Base-by-base conservation (phyloP, 2,797 vertebrate genomes). In the Arrhamphus sclerolepis region DNA sequence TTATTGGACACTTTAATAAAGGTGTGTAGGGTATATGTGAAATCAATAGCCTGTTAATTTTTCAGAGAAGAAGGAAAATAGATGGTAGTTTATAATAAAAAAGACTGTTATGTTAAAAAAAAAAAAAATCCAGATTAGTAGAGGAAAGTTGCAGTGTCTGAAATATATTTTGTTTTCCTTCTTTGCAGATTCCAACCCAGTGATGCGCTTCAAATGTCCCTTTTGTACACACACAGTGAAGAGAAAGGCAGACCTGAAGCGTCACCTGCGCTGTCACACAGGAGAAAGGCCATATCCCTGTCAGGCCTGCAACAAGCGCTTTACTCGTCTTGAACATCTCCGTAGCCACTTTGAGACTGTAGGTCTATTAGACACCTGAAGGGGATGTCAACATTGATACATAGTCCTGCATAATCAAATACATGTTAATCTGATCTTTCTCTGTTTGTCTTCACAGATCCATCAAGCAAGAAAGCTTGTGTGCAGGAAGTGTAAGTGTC, bases 171-270 rank as follows among this genome's bases (percentile, higher is more conserved):
- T 20, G 63, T 62, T 43, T 18, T 73, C 13, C 9, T 3, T 14
- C 14, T 73, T 76, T 62, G 50, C 92, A 99, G 97, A 97, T 72
- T 91, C 94, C 38, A 92, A 95, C 75, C 91, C 96, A 44, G 90
- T 94, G 46, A 95, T 98, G 94, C 93, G 95, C 57, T 99, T 98
- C 90, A 98, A 98, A 89, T 99, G 97, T 54, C 97, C 97, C 0
- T 99, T 97, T 80, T 99, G 97, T 78, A 96, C 96, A 1, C 97
- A 99, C 5, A 97, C 97, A 41, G 97, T 99, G 66, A 99, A 99
- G 81, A 93, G 97, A 70, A 99, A 99, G 83, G 97, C 97, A 0
- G 97, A 99, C 88, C 90, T 99, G 17, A 99, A 99, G 87, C 94
- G 97, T 3, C 97, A 99, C 87, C 91, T 99, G 22, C 96, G 97